These are phyloP conservation scores for Trematocara stigmaticum DNA, from an alignment of 2,113 vertebrate species.

Conservation along the genomic window DNA sequence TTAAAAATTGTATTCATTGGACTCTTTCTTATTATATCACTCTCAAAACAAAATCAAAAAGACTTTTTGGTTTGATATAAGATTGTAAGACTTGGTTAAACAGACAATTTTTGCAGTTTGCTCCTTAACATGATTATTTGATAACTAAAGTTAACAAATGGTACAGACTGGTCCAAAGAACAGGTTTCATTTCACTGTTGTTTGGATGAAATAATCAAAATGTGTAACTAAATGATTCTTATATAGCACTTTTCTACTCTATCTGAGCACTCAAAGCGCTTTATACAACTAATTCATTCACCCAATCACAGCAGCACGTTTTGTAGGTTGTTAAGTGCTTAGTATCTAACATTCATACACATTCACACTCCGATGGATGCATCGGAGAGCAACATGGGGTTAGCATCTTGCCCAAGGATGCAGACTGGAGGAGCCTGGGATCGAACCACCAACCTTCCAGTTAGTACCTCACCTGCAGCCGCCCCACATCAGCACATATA, in stretches of 20 bases:
- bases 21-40: neutral
- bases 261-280: neutral
- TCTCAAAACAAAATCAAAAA: neutral
- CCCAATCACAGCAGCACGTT: fast-evolving
- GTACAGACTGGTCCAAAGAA: neutral
- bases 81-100: neutral
- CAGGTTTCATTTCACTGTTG: neutral
- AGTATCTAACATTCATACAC: neutral
- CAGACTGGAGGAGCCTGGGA: neutral
- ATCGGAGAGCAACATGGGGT: neutral
- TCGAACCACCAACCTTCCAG: neutral
- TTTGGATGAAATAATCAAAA: neutral
- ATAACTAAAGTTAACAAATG: neutral
- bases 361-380: neutral
- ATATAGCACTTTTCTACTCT: neutral
- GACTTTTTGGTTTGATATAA: fast-evolving
- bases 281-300: neutral
- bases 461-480: neutral
- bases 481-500: neutral
- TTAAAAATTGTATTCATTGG: neutral
- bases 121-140: neutral
- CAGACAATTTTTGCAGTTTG: neutral
- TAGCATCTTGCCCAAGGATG: neutral
- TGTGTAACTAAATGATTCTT: neutral
- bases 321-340: neutral